Base-by-base conservation (phyloP, 2,888 invertebrate genomes). In the Epiblema foenella region DNA sequence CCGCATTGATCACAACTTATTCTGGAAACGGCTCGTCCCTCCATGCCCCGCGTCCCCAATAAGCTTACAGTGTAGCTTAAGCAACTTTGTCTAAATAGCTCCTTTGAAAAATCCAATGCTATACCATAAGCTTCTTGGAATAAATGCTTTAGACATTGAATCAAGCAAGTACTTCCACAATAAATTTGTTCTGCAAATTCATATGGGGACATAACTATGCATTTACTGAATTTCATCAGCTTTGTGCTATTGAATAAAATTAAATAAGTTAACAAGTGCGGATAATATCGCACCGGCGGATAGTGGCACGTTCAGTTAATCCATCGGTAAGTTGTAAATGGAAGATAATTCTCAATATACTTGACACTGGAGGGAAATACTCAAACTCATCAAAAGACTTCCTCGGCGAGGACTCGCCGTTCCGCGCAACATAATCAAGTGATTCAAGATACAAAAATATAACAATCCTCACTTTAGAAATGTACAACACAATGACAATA, bases 361-460 rank as follows among this genome's bases (percentile, higher is more conserved):
- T 71, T 71, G 66, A 67, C 66, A 71, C 66, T 67, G 66, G 60
- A 66, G 60, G 70, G 70, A 67, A 66, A 70, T 71, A 76, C 77
- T 76, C 68, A 72, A 73, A 71, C 72, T 69, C 60, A 71, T 74
- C 17, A 62, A 63, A 64, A 59, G 73, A 73, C 42, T 58, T 71
- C 77, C 77, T 74, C 78, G 75, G 74, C 54, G 76, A 78, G 82
- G 86, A 88, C 85, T 75, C 87, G 87, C 89, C 89, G 87, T 88
- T 85, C 77, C 80, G 64, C 76, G 78, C 80, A 83, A 78, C 70
- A 76, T 76, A 78, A 76, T 76, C 67, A 76, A 84, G 81, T 80
- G 80, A 84, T 85, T 83, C 84, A 87, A 88, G 85, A 85, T 86
- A 89, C 87, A 88, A 91, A 91, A 90, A 90, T 90, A 91, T 88